Evolutionary conservation across 2,797 vertebrate genomes (phyloP), one percentile per base, ranked within the genome.

Genomic region (Falco naumanni): DNA sequence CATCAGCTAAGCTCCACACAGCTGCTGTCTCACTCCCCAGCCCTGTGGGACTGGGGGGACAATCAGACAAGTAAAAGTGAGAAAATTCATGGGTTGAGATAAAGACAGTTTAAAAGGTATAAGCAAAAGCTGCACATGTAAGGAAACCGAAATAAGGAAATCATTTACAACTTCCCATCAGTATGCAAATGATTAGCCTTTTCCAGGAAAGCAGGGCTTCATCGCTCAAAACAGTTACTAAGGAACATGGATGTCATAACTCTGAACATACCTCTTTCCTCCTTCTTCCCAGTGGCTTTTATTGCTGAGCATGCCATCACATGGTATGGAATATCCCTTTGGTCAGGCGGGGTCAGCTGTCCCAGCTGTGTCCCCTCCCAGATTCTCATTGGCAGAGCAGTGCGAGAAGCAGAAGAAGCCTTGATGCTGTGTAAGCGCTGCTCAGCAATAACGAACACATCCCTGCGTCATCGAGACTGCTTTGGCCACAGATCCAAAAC

Each of bases 21-120:
- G 33, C 6, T 0, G 0, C 33, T 70, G 4, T 0, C 16, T 64
- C 5, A 28, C 13, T 60, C 13, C 17, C n/a, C 19, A n/a, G 15
- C 12, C 12, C 28, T 17, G 45, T 41, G n/a, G 24, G 25, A 41
- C 16, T 3, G 2, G 10, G 45, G 10, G 60, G 48, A 50, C 11
- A 56, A 68, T 39, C 0, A 0, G 45, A 45, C 17, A 17, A 45
- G 43, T 45, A 45, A 45, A 77, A 37, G 17, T 34, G 14, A 65
- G 51, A 71, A 84, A 78, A 51, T 16, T 64, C 14, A 11, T 14
- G 20, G 6, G 5, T 26, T 79, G 29, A 53, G 34, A 51, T 50
- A 60, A 66, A n/a, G 21, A 18, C 15, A 41, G 10, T 45, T 84
- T n/a, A 60, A 65, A 21, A 45, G 14, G 15, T 45, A 63, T 39